Base-by-base conservation (phyloP, 2,113 vertebrate species). In the Nothocercus julius region DNA sequence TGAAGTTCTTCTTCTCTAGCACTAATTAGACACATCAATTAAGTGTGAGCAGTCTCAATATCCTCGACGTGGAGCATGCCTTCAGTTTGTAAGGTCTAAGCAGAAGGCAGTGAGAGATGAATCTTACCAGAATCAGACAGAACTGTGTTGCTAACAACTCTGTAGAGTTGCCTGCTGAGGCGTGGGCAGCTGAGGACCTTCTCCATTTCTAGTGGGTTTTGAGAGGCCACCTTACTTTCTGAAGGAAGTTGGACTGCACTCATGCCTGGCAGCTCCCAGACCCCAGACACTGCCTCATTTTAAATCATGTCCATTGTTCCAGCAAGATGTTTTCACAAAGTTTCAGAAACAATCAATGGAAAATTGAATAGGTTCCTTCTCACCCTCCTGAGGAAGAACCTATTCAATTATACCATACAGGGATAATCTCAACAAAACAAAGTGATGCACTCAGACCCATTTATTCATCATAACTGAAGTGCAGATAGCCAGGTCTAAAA, bases 191-290 rank as follows among this genome's bases (percentile, higher is more conserved):
- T 5, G 20, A 81, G 53, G 47, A 73, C 58, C 9, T 49, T 45
- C 44, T 3, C 7, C 12, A 17, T 72, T 76, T 47, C 63, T 61
- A 62, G 44, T 7, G 25, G 28, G 20, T 4, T 15, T 27, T 19
- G 30, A n/a, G 44, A 64, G 38, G 40, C 15, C 34, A 61, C 0
- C 0, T 7, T 67, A 11, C 17, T 58, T 77, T 72, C 63, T 45
- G 9, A 17, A 5, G 5, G 11, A 32, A 44, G 15, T 34, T 45
- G 22, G 11, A 10, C 45, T 54, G 27, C 9, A 15, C 25, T 42
- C 1, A 4, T 28, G 18, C 16, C 36, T 68, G 28, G 9, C 11
- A 59, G 13, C 3, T 58, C 22, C 11, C 3, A 3, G 74, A 64
- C 5, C 53, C 30, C 38, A 47, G 49, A 24, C 32, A 13, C 12